phyloP scores from a whole-genome alignment of 2,797 vertebrate species.

The Etheostoma perlongum region DNA sequence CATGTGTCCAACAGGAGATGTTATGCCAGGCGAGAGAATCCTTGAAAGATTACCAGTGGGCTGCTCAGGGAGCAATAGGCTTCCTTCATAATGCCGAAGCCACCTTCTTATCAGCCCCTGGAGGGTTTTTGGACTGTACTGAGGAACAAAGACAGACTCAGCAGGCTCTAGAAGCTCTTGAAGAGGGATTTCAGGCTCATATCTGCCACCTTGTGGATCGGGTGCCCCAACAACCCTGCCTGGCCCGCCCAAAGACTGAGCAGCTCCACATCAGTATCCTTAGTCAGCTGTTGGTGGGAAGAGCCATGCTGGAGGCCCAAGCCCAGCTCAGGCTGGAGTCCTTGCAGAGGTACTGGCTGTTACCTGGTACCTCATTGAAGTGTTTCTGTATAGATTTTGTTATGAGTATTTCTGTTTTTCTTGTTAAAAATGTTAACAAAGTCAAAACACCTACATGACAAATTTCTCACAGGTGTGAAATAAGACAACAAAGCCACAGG shows the following conservation, averaged over 20 bases:
- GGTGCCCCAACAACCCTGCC: slow-evolving; percentile 72
- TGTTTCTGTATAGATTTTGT: neutral
- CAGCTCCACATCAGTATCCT: slow-evolving; percentile 81
- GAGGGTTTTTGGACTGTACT: slow-evolving; percentile 75
- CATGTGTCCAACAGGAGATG: slow-evolving; percentile 78
- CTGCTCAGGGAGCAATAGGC: slow-evolving; percentile 75
- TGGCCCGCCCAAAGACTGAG: slow-evolving; percentile 78
- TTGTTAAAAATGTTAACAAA: neutral
- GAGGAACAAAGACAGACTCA: slow-evolving; percentile 76
- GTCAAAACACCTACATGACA: neutral
- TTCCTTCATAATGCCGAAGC: slow-evolving; percentile 82
- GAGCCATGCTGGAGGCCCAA: slow-evolving; percentile 81
- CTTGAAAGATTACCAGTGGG: slow-evolving; percentile 81
- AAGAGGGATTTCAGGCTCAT: slow-evolving; percentile 83
- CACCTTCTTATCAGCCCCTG: slow-evolving; percentile 68
- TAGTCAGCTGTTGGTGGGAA: slow-evolving; percentile 81
- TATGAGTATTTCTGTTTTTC: neutral
- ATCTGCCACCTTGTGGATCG: slow-evolving; percentile 79
- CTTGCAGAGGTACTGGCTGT: slow-evolving; percentile 75
- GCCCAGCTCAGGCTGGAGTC: slow-evolving; percentile 80
- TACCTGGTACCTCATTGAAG: neutral
- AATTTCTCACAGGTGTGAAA: slow-evolving; percentile 80
- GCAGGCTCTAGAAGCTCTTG: slow-evolving; percentile 66
- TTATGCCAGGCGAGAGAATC: slow-evolving; percentile 83
- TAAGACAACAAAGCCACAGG: slow-evolving; percentile 80